Conservation (phyloP, 2,113 vertebrate genomes). For the Takifugu bimaculatus region DNA sequence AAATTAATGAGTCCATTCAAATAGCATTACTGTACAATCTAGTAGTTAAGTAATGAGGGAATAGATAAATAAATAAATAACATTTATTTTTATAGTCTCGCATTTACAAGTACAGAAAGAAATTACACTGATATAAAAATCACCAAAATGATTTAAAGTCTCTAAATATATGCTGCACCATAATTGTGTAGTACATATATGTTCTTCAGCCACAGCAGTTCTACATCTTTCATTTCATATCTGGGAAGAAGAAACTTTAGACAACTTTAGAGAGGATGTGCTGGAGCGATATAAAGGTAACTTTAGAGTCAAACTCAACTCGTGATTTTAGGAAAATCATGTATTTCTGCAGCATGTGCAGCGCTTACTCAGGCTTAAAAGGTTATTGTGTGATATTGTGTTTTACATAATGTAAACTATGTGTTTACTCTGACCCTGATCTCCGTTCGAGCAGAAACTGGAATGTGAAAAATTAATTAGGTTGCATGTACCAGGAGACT, state of each 20-base stretch:
- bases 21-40: no score
- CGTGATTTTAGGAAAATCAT: constrained; percentile 13
- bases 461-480: constrained; percentile 41
- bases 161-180: background rate
- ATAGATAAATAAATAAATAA: no score
- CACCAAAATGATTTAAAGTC: background rate
- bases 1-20: no score
- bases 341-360: constrained; percentile 12
- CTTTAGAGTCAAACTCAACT: background rate
- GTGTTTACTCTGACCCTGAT: constrained; percentile 50
- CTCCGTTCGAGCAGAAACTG: constrained; percentile 25
- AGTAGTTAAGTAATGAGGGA: no score
- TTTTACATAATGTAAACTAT: constrained; percentile 26
- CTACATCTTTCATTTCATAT: no score
- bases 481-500: background rate
- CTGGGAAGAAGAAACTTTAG: no score
- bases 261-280: constrained; percentile 78
- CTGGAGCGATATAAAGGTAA: constrained; percentile 81
- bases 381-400: constrained; percentile 46
- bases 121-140: no score
- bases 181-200: background rate
- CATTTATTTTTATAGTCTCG: background rate
- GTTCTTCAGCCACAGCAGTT: no score
- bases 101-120: background rate
- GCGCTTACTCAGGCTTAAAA: constrained; percentile 18